Percentiles rank a stretch among this genome's conserved stretches.
These are phyloP conservation scores for Drosophila cyrtoloma DNA, from an alignment of 2,888 invertebrate species.

Conservation along the genomic window DNA sequence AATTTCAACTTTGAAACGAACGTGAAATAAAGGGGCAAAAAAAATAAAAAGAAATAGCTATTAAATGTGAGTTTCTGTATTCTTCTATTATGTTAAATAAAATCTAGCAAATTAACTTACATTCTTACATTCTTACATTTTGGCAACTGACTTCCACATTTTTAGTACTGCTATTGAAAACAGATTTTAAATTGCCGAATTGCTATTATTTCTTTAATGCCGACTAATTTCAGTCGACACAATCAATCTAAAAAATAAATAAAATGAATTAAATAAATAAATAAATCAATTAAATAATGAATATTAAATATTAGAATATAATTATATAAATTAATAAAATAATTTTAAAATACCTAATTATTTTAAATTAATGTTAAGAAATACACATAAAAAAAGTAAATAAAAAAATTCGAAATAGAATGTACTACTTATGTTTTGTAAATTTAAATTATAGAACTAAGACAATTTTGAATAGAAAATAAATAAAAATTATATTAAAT, in stretches of 20 bases:
- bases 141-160: background rate
- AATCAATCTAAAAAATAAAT: background rate
- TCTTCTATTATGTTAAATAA: background rate
- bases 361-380: background rate
- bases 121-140: background rate
- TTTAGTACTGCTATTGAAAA: background rate
- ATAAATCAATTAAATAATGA: too few relatives aligned
- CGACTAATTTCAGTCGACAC: background rate
- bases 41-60: background rate
- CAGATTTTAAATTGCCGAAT: background rate
- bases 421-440: background rate
- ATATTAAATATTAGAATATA: background rate
- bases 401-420: background rate
- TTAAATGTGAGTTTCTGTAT: background rate
- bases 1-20: background rate
- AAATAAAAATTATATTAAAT: background rate
- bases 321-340: background rate
- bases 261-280: background rate
- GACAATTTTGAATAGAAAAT: background rate
- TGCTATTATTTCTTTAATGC: background rate
- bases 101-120: background rate
- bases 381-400: background rate
- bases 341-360: background rate
- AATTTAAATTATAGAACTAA: background rate
- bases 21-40: background rate